These are phyloP conservation scores for Lamprotornis superbus DNA, from an alignment of 2,113 vertebrate genomes.

Conservation along the genomic window DNA sequence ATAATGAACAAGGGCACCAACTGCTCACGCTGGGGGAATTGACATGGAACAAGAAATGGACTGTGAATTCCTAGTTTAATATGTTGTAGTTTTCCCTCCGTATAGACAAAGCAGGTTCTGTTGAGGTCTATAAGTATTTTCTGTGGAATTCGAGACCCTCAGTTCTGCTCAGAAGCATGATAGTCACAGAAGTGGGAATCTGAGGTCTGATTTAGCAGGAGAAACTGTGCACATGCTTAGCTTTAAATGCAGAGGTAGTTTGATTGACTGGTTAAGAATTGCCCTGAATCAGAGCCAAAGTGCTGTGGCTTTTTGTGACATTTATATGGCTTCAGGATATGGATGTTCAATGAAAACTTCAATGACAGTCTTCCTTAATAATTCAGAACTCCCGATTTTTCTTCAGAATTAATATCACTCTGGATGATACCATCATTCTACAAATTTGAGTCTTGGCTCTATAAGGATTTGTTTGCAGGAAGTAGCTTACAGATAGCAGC, in stretches of 20 bases:
- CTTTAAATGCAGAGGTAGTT: background rate
- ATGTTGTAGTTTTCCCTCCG: background rate
- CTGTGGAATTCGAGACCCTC: background rate
- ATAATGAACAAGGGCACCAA: background rate
- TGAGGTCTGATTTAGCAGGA: background rate
- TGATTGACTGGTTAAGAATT: conserved; percentile 17
- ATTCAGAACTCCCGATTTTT: conserved; percentile 20
- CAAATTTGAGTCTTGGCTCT: background rate
- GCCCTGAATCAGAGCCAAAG: conserved; percentile 8
- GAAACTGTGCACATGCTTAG: background rate
- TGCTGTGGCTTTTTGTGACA: conserved; percentile 7
- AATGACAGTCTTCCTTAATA: conserved; percentile 26
- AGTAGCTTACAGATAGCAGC: background rate
- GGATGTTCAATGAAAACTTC: conserved; percentile 36
- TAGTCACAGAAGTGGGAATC: background rate
- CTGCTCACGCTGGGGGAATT: background rate
- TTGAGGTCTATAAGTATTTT: background rate
- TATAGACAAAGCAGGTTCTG: background rate
- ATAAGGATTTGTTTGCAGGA: conserved; percentile 1
- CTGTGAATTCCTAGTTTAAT: background rate
- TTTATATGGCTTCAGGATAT: background rate
- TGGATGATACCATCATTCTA: conserved; percentile 14
- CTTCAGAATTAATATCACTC: conserved; percentile 13
- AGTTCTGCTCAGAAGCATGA: background rate
- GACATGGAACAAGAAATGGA: background rate